Evolutionary conservation across 2,113 vertebrate species (phyloP).

Genomic region (Taurulus bubalis): DNA sequence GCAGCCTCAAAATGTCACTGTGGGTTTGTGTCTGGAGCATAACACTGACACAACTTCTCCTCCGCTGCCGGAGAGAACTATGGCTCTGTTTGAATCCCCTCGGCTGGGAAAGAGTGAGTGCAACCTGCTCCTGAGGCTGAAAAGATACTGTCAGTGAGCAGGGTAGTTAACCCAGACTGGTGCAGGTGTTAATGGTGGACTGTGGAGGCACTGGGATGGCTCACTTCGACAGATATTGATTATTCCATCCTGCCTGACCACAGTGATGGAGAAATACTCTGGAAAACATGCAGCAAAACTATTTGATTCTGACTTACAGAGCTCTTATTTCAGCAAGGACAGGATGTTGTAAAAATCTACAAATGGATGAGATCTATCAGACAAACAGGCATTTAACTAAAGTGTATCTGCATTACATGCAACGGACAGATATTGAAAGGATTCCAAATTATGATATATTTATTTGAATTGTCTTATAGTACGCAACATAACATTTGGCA

Average conservation of each 20-base stretch:
- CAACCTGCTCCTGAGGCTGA: not conserved
- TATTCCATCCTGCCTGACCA: not conserved
- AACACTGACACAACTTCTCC: not conserved
- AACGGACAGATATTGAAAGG: not conserved
- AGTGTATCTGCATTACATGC: not conserved
- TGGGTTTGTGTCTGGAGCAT: not conserved
- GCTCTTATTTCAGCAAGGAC: not conserved
- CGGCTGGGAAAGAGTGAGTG: not conserved
- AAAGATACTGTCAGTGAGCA: not conserved
- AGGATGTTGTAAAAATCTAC: not conserved
- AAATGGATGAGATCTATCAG: too few species aligned
- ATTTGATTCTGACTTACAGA: not conserved
- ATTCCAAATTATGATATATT: not conserved
- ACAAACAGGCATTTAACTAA: not conserved
- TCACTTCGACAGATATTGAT: constrained; percentile 12
- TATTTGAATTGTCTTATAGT: not conserved
- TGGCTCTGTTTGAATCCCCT: not conserved
- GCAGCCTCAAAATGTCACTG: constrained; percentile 26
- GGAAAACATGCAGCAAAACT: not conserved
- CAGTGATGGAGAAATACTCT: not conserved
- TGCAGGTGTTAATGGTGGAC: not conserved
- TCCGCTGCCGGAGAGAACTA: not conserved
- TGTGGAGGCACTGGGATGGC: not conserved
- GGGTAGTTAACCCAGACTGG: not conserved
- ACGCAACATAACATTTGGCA: too few species aligned